A percentile compares a stretch with the other conserved stretches of the same genome.
phyloP scores from a whole-genome alignment of 2,113 vertebrate genomes.

The Ellobius talpinus region DNA sequence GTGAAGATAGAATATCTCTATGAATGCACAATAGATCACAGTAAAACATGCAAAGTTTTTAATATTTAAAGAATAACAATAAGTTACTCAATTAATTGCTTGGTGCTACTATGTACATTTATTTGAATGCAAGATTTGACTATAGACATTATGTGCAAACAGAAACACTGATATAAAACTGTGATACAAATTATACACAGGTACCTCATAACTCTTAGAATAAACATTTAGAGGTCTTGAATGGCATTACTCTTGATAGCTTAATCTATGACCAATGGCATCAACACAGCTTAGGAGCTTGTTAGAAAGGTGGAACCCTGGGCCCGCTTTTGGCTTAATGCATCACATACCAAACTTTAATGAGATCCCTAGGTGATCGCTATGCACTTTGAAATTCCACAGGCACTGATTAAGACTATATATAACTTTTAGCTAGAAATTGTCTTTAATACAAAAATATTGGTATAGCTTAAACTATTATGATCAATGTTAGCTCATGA shows the following conservation, averaged over 20 bases:
- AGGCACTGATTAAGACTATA: neutral
- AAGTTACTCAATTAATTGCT: neutral
- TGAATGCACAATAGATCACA: neutral
- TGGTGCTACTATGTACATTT: neutral
- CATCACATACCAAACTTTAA: neutral
- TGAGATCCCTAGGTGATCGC: slow-evolving; percentile 34
- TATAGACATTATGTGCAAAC: neutral
- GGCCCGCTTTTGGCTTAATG: neutral
- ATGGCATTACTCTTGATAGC: neutral
- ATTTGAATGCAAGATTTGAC: neutral
- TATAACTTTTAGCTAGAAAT: neutral
- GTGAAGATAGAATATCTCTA: neutral
- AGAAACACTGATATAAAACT: neutral
- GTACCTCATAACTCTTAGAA: neutral
- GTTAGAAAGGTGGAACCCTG: neutral
- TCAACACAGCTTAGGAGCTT: neutral
- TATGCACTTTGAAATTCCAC: neutral
- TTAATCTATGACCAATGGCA: neutral
- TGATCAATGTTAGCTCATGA: neutral
- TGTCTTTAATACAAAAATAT: neutral
- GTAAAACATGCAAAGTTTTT: neutral
- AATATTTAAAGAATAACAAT: neutral
- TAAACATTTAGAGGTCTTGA: neutral
- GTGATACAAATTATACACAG: neutral
- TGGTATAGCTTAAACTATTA: neutral